Evolutionary conservation across 2,888 invertebrate species (phyloP).

Genomic region (Cheilosia impressa): DNA sequence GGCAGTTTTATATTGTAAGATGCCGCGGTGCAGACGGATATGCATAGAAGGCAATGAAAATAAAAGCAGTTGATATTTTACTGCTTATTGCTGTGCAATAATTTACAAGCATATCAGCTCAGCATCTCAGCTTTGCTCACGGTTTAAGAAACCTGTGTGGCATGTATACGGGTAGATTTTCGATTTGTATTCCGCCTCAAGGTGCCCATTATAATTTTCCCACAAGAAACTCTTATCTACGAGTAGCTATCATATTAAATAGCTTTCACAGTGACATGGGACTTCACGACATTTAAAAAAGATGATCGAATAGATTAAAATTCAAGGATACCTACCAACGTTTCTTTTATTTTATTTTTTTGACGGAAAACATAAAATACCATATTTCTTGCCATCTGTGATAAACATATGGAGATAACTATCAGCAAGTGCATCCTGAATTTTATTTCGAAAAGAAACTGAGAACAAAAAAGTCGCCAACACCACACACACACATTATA

Average conservation of each 20-base stretch:
- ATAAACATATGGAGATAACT: constrained; percentile 66
- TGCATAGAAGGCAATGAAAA: constrained; percentile 62
- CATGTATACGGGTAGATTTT: constrained; percentile 35
- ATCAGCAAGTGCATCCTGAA: constrained; percentile 65
- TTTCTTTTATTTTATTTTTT: constrained; percentile 10
- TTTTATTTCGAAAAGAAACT: constrained; percentile 55
- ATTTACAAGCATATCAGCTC: constrained; percentile 55
- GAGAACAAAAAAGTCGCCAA: constrained; percentile 14
- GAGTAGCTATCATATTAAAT: constrained; percentile 33
- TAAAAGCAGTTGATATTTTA: constrained; percentile 63
- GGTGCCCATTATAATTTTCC: constrained; percentile 50
- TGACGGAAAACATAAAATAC: constrained; percentile 36
- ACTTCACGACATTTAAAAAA: constrained; percentile 26
- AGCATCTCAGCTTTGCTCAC: not conserved
- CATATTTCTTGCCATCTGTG: constrained; percentile 52
- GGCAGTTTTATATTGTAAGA: constrained; percentile 39
- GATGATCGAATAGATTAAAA: constrained; percentile 37
- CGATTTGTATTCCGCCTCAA: constrained; percentile 64
- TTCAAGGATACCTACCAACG: constrained; percentile 22
- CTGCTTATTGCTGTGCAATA: constrained; percentile 68
- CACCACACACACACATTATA: constrained; percentile 6
- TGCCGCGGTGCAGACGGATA: constrained; percentile 23
- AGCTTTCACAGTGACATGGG: constrained; percentile 37
- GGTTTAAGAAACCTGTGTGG: not conserved
- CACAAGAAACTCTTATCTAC: constrained; percentile 45